Percentiles rank a stretch among this genome's conserved stretches.
Conservation (phyloP, 2,797 vertebrate genomes). For the Centropyge bicolor region DNA sequence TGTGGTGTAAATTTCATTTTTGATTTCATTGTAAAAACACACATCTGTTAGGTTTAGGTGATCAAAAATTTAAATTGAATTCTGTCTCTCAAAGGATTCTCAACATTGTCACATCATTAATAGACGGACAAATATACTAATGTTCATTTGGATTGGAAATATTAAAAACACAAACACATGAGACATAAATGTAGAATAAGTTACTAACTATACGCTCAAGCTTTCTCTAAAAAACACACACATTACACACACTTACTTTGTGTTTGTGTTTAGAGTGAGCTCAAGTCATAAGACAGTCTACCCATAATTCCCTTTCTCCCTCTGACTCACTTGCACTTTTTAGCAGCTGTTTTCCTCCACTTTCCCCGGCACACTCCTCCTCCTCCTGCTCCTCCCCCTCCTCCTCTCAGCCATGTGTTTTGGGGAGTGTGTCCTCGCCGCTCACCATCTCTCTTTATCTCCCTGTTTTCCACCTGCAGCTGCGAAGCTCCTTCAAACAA, state of each 20-base stretch:
- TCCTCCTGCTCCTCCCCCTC: conserved; percentile 14
- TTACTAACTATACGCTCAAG: not conserved
- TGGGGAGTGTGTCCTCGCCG: not conserved
- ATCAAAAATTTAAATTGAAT: not conserved
- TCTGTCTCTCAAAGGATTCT: not conserved
- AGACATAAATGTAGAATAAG: not conserved
- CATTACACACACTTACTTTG: not conserved
- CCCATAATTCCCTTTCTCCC: conserved; percentile 42
- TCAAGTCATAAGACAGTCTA: conserved; percentile 51
- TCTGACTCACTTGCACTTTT: conserved; percentile 43
- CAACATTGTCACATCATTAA: not conserved
- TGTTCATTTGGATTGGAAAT: not conserved
- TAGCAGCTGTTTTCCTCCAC: conserved; percentile 47
- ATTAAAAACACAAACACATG: not conserved
- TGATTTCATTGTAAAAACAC: not conserved
- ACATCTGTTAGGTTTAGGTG: not conserved
- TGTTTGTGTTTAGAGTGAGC: conserved; percentile 30
- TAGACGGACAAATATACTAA: not conserved
- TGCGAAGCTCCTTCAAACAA: conserved; percentile 99
- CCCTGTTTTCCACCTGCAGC: conserved; percentile 78
- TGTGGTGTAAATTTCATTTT: not conserved
- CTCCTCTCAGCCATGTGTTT: conserved; percentile 5
- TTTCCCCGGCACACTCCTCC: conserved; percentile 37
- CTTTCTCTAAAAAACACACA: not conserved
- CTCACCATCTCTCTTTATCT: not conserved